These are phyloP conservation scores for Tapirus terrestris DNA, from an alignment of 2,113 vertebrate genomes.

Conservation along the genomic window DNA sequence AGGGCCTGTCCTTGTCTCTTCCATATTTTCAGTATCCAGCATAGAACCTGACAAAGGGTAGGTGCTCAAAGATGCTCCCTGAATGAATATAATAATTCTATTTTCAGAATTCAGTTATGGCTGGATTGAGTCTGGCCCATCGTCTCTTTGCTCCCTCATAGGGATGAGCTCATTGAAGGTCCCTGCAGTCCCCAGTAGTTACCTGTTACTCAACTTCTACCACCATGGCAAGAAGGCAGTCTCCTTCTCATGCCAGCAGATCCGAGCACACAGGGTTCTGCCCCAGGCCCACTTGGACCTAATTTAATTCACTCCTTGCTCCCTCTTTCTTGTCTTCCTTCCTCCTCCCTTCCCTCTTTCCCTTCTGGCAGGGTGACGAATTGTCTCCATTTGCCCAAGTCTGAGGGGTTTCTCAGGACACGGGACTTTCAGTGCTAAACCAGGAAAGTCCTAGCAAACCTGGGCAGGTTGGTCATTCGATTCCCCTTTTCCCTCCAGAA, in stretches of 20 bases:
- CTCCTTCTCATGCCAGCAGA: not conserved
- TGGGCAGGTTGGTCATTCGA: not conserved
- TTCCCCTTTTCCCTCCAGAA: not conserved
- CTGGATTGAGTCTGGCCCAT: not conserved
- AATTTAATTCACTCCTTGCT: not conserved
- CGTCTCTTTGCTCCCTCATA: not conserved
- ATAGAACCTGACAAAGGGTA: not conserved
- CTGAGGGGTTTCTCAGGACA: not conserved
- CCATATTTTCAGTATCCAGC: not conserved
- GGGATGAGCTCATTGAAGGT: constrained; percentile 4
- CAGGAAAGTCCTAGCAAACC: not conserved
- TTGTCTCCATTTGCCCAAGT: not conserved
- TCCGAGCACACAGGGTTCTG: not conserved
- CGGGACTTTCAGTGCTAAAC: not conserved
- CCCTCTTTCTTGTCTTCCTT: not conserved
- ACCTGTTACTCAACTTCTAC: not conserved
- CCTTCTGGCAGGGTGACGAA: not conserved
- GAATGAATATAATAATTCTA: not conserved
- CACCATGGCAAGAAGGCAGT: not conserved
- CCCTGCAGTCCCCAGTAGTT: not conserved
- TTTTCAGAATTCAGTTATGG: constrained; percentile 34
- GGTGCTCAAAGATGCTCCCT: constrained; percentile 36
- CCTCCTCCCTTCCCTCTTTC: not conserved
- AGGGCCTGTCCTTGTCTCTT: not conserved
- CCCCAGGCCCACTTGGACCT: not conserved